Conservation (phyloP, 2,888 invertebrate species). For the Epirrita christyi region DNA sequence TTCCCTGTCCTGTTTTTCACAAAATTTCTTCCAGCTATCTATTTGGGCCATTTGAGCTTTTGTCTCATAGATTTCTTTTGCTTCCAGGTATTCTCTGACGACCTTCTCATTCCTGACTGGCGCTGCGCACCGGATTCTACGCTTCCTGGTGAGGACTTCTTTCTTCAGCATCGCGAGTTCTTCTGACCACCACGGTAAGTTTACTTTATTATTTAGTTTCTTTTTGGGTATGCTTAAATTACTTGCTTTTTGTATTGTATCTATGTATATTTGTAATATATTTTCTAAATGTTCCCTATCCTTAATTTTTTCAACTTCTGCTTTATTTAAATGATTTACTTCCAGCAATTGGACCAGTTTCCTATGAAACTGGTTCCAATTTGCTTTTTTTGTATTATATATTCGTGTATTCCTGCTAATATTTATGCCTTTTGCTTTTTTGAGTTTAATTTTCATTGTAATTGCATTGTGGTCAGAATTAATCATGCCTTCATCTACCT, state of each 20-base stretch:
- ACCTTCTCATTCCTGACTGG: constrained; percentile 5
- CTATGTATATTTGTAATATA: constrained; percentile 3
- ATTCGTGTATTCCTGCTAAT: too few species aligned
- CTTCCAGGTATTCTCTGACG: constrained; percentile 28
- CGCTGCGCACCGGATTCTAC: constrained; percentile 20
- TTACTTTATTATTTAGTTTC: neutral
- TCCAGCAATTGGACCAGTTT: too few species aligned
- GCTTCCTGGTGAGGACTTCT: constrained; percentile 21
- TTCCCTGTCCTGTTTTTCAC: neutral
- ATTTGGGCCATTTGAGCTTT: constrained; percentile 8
- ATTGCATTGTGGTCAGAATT: constrained; percentile 42
- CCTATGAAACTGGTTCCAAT: neutral
- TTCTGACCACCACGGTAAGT: neutral
- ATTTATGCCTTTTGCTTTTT: constrained; percentile 12
- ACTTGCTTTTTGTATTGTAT: constrained; percentile 5
- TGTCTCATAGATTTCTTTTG: constrained; percentile 31
- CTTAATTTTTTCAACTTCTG: neutral
- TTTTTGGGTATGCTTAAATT: neutral
- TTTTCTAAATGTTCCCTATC: constrained; percentile 4
- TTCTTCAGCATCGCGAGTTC: constrained; percentile 29
- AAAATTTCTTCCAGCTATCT: constrained; percentile 18
- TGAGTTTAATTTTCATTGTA: constrained; percentile 21
- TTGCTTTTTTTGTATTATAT: neutral
- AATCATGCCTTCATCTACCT: constrained; percentile 18
- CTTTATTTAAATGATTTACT: constrained; percentile 14